Evolutionary conservation across 2,113 vertebrate genomes (phyloP).

Genomic region (Gallinago paraguaiae): DNA sequence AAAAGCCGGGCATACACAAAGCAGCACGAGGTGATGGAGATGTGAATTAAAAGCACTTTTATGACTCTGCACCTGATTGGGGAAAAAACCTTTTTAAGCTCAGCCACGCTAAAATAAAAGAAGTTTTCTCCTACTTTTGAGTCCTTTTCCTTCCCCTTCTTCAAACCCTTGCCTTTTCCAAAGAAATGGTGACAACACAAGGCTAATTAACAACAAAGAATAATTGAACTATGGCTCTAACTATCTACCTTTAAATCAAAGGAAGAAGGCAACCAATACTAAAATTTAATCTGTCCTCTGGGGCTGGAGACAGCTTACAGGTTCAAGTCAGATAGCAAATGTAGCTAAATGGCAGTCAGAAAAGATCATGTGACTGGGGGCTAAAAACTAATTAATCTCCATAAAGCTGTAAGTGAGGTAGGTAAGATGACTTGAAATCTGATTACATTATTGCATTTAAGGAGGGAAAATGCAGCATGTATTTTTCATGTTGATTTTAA

Average conservation of each 20-base stretch:
- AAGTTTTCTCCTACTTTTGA: slow-evolving; percentile 23
- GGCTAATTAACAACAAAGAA: slow-evolving; percentile 69
- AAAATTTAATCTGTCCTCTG: slow-evolving; percentile 82
- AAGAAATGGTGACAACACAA: slow-evolving; percentile 16
- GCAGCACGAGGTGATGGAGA: not conserved
- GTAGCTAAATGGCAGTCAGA: slow-evolving; percentile 83
- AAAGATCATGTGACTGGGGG: slow-evolving; percentile 79
- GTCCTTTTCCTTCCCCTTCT: not conserved
- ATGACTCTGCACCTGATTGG: not conserved
- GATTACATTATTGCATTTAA: slow-evolving; percentile 86
- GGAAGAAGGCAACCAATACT: slow-evolving; percentile 75
- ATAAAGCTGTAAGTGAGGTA: slow-evolving; percentile 91
- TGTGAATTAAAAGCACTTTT: slow-evolving; percentile 29
- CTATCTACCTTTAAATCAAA: slow-evolving; percentile 78
- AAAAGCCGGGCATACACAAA: slow-evolving; percentile 25
- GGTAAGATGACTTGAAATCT: slow-evolving; percentile 92
- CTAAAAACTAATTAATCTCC: slow-evolving; percentile 98
- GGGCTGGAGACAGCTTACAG: slow-evolving; percentile 72
- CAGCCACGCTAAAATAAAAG: not conserved
- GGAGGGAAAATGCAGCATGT: slow-evolving; percentile 79
- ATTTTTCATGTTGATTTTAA: slow-evolving; percentile 95
- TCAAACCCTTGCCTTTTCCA: not conserved
- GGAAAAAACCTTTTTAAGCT: not conserved
- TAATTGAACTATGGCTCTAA: slow-evolving; percentile 67
- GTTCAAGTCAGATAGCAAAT: slow-evolving; percentile 82